Evolutionary conservation across 2,888 invertebrate genomes (phyloP), one percentile per base, ranked within the genome.

Genomic region (Acrocyrtus sp.): DNA sequence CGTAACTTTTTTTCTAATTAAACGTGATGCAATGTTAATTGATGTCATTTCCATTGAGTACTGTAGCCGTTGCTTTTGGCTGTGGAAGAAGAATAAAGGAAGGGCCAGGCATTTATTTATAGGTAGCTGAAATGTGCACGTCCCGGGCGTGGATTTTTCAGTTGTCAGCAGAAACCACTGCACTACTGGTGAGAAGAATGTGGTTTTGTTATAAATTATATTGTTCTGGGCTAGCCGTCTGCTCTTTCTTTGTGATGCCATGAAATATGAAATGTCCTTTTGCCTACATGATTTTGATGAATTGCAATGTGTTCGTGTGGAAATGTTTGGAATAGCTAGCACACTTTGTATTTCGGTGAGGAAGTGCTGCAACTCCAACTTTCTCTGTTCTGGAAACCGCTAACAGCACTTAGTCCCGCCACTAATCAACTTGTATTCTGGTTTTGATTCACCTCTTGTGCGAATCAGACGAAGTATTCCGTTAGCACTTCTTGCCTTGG

Each of bases 391-490:
- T 24, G 41, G 26, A 48, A 57, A 58, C 72, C 72, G 65, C 63
- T 62, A 56, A 57, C 63, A 72, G 65, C 65, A 58, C 70, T 72
- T 58, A 58, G 53, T 53, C 53, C 54, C 54, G 53, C 66, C 60
- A 66, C 65, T 72, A 72, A 72, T 72, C 65, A 72, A 66, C 54
- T 72, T 65, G 60, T 66, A 66, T 66, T 65, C 58, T 72, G 72
- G 70, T 54, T 72, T 70, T 65, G 58, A 65, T 65, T 45, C 48
- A 50, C 60, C 65, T 72, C 47, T 72, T 72, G 50, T 58, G 60
- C 39, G 65, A 26, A 43, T 67, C 50, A 51, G 41, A 39, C 51
- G 60, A 56, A n/a, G n/a, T n/a, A n/a, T n/a, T n/a, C n/a, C n/a
- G n/a, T n/a, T n/a, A n/a, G n/a, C n/a, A n/a, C n/a, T n/a, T n/a